Conservation (phyloP, 1,140 invertebrate species). For the Brachionus plicatilis region DNA sequence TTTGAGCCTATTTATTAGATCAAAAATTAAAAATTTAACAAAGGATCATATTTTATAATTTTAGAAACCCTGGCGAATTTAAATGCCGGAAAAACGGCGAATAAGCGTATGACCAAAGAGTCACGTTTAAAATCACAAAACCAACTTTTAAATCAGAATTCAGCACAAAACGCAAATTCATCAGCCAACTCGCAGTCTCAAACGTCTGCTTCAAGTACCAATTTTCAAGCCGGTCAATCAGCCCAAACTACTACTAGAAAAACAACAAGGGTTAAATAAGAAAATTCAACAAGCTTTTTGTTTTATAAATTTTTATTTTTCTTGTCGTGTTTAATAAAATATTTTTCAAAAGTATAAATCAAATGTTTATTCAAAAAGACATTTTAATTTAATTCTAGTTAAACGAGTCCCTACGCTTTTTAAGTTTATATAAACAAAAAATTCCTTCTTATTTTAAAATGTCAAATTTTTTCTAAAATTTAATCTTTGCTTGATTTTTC, state of each 20-base stretch:
- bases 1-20: too few species aligned
- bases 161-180: background rate
- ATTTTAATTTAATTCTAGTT: background rate
- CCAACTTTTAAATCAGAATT: slow-evolving; percentile 8
- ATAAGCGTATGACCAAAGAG: background rate
- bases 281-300: background rate
- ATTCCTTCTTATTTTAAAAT: background rate
- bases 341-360: slow-evolving; percentile 4
- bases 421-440: slow-evolving; percentile 4
- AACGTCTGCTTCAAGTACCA: background rate
- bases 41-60: background rate
- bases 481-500: slow-evolving; percentile 31
- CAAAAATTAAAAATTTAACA: too few species aligned
- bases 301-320: background rate
- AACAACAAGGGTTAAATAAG: background rate
- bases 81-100: background rate
- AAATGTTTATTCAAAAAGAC: slow-evolving; percentile 25
- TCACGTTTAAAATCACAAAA: background rate
- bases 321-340: slow-evolving; percentile 7
- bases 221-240: background rate
- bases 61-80: slow-evolving; percentile 15
- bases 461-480: background rate
- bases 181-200: background rate
- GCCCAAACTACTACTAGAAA: background rate
- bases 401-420: background rate